phyloP scores from a whole-genome alignment of 2,888 invertebrate species.

The Drosophila parthenogenetica region DNA sequence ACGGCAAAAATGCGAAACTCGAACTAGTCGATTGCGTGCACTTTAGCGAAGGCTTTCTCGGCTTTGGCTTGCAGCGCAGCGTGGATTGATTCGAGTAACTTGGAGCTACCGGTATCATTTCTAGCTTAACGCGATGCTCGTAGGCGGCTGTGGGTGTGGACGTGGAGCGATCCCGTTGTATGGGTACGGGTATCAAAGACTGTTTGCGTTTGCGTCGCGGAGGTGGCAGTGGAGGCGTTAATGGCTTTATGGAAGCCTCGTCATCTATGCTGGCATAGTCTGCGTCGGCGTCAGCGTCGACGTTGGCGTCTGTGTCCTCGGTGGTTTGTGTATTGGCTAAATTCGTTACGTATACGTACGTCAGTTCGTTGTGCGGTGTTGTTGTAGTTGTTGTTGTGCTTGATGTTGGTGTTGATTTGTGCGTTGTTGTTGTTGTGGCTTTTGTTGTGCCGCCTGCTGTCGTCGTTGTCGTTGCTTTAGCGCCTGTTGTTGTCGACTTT shows the following conservation, averaged over 20 bases:
- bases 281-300: constrained; percentile 61
- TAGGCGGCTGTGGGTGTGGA: constrained; percentile 67
- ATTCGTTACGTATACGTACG: constrained; percentile 85
- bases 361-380: constrained; percentile 79
- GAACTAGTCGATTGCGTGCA: constrained; percentile 82
- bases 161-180: constrained; percentile 39
- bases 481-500: constrained; percentile 47
- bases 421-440: constrained; percentile 42
- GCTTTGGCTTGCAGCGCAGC: constrained; percentile 61
- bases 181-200: constrained; percentile 79
- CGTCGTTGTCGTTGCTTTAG: constrained; percentile 42
- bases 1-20: constrained; percentile 83
- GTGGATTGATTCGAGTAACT: constrained; percentile 83
- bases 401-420: constrained; percentile 54
- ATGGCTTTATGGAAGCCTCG: constrained; percentile 36
- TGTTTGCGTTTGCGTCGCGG: constrained; percentile 83
- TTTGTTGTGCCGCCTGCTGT: constrained; percentile 47
- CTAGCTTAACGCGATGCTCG: constrained; percentile 72
- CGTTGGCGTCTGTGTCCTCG: constrained; percentile 58
- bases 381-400: constrained; percentile 40
- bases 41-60: constrained; percentile 73
- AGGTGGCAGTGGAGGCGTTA: constrained; percentile 70
- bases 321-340: constrained; percentile 74
- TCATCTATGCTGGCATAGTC: constrained; percentile 72
- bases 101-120: constrained; percentile 74